phyloP scores from a whole-genome alignment of 92 coral and sea anemone species.

The Anthopleura xanthogrammica region DNA sequence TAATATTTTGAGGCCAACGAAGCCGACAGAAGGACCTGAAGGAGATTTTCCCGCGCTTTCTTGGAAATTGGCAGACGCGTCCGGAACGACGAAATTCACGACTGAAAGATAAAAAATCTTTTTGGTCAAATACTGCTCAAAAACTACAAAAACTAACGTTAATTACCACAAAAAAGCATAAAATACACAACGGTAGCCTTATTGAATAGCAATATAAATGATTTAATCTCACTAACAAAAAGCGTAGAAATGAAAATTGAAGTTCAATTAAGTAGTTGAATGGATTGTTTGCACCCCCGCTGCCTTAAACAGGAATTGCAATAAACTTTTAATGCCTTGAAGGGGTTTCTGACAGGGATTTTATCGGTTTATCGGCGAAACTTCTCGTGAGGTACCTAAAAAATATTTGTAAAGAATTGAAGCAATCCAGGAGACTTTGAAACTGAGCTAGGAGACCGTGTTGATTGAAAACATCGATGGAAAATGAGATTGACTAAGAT shows the following conservation, averaged over 20 bases:
- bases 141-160: neutral
- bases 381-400: neutral
- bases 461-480: neutral
- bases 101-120: neutral
- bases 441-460: neutral
- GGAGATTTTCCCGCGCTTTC: slow-evolving; percentile 1
- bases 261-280: neutral
- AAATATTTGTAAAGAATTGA: neutral
- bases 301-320: neutral
- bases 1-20: neutral
- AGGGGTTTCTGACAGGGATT: neutral
- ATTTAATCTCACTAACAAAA: neutral
- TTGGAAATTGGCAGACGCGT: neutral
- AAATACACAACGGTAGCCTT: neutral
- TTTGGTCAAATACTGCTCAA: neutral
- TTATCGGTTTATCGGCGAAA: neutral
- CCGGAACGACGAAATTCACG: neutral
- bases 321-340: neutral
- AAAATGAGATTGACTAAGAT: neutral
- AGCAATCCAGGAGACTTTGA: neutral
- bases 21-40: slow-evolving; percentile 4
- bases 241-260: neutral
- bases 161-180: neutral
- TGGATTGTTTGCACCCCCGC: neutral
- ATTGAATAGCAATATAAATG: neutral